Evolutionary conservation across 2,888 invertebrate genomes (phyloP).

Genomic region (Bimastos eiseni): DNA sequence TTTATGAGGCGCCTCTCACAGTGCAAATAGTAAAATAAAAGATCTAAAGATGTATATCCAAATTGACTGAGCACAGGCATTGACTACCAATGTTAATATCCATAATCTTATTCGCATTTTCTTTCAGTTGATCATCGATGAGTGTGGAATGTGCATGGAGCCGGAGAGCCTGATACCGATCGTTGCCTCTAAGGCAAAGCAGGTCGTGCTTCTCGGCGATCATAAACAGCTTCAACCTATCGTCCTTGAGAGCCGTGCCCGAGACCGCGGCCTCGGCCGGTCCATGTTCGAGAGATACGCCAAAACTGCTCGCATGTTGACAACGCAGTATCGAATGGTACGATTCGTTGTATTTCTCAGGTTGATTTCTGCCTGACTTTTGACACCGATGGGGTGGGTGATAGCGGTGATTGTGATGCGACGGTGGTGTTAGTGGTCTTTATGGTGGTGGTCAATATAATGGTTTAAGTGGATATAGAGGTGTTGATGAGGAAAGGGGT

Average conservation of each 20-base stretch:
- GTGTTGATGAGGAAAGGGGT: not conserved
- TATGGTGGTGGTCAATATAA: no score
- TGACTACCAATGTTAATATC: no score
- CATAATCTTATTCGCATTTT: no score
- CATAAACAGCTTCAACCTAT: slow-evolving; percentile 57
- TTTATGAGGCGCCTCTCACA: no score
- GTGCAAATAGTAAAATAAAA: no score
- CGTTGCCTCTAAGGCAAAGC: slow-evolving; percentile 40
- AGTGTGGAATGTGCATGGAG: slow-evolving; percentile 54
- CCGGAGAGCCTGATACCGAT: slow-evolving; percentile 59
- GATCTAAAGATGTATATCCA: no score
- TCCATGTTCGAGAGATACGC: slow-evolving; percentile 51
- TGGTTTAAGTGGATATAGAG: no score
- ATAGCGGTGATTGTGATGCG: not conserved
- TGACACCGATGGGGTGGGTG: not conserved
- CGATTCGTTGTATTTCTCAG: no score
- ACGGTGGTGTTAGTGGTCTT: not conserved
- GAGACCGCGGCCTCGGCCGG: slow-evolving; percentile 48
- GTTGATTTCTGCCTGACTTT: not conserved
- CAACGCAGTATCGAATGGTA: slow-evolving; percentile 54
- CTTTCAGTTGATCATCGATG: slow-evolving; percentile 56
- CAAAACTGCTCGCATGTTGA: slow-evolving; percentile 46
- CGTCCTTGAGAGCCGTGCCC: slow-evolving; percentile 47
- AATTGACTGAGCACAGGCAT: no score
- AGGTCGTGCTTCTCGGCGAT: slow-evolving; percentile 54